A percentile compares a stretch with the other conserved stretches of the same genome.
phyloP scores from a whole-genome alignment of 2,888 invertebrate genomes.

The Liopterus haemorrhoidalis region DNA sequence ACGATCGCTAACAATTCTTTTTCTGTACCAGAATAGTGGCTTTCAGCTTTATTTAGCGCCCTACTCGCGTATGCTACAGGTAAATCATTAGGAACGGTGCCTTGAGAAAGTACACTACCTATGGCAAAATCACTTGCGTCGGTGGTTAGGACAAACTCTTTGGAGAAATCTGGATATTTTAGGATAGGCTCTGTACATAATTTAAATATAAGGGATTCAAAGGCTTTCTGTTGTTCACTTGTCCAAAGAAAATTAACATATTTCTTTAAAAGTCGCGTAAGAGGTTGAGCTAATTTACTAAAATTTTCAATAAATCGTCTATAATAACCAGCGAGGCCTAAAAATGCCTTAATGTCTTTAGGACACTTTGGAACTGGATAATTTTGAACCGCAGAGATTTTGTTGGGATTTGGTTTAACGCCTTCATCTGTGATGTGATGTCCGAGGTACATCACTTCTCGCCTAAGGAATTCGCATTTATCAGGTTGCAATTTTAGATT shows the following conservation, averaged over 20 bases:
- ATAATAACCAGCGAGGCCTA: no score
- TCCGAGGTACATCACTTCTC: constrained; percentile 40
- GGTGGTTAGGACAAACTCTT: constrained; percentile 35
- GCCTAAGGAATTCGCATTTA: constrained; percentile 37
- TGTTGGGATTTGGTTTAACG: constrained; percentile 38
- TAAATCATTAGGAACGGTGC: constrained; percentile 35
- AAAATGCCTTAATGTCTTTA: no score
- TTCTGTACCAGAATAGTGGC: constrained; percentile 33
- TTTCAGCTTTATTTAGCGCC: constrained; percentile 34
- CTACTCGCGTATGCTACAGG: constrained; percentile 37
- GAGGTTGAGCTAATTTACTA: no score
- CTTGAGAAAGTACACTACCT: constrained; percentile 37
- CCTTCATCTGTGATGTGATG: constrained; percentile 39
- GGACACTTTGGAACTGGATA: constrained; percentile 34
- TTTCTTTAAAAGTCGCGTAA: no score
- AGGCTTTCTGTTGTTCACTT: no score
- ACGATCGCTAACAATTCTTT: constrained; percentile 36
- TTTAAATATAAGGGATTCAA: no score
- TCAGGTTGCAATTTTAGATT: constrained; percentile 37
- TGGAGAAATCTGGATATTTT: constrained; percentile 35
- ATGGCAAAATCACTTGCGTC: constrained; percentile 36
- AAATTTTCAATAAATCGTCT: no score
- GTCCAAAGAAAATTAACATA: no score
- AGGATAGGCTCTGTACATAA: no score
- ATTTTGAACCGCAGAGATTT: constrained; percentile 30